Evolutionary conservation across 1,140 invertebrate genomes (phyloP).

Genomic region (Scaptomyza montana): DNA sequence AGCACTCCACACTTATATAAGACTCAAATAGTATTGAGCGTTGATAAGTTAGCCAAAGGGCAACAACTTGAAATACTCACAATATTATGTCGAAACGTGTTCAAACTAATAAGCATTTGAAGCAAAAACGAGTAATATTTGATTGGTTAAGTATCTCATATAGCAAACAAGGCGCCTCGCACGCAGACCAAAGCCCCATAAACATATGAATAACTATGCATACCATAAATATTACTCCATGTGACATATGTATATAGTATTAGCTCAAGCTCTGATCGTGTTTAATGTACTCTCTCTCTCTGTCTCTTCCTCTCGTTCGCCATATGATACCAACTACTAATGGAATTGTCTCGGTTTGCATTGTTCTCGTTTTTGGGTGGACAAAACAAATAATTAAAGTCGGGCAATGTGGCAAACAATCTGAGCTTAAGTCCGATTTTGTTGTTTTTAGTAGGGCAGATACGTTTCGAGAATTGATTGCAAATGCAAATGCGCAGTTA

Average conservation of each 20-base stretch:
- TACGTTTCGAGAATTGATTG: constrained; percentile 10
- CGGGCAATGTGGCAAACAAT: constrained; percentile 27
- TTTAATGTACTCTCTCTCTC: neutral
- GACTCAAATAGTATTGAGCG: neutral
- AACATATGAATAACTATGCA: constrained; percentile 47
- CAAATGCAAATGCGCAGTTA: constrained; percentile 45
- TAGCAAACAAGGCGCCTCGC: constrained; percentile 33
- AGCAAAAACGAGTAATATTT: neutral
- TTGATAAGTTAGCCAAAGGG: constrained; percentile 17
- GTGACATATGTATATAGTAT: constrained; percentile 6
- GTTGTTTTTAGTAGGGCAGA: constrained; percentile 26
- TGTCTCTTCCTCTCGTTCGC: neutral
- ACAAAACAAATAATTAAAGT: constrained; percentile 14
- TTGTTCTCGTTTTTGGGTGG: constrained; percentile 4
- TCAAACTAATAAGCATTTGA: constrained; percentile 4
- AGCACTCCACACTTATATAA: neutral
- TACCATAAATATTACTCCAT: constrained; percentile 19
- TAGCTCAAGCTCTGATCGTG: constrained; percentile 6
- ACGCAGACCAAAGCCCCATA: constrained; percentile 36
- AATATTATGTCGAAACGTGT: constrained; percentile 3
- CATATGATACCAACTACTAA: constrained; percentile 18
- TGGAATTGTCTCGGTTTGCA: constrained; percentile 2
- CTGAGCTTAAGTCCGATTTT: constrained; percentile 4
- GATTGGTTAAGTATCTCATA: constrained; percentile 8
- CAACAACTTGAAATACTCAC: neutral